phyloP scores from a whole-genome alignment of 2,797 vertebrate genomes.

The Apogon hyalosoma region DNA sequence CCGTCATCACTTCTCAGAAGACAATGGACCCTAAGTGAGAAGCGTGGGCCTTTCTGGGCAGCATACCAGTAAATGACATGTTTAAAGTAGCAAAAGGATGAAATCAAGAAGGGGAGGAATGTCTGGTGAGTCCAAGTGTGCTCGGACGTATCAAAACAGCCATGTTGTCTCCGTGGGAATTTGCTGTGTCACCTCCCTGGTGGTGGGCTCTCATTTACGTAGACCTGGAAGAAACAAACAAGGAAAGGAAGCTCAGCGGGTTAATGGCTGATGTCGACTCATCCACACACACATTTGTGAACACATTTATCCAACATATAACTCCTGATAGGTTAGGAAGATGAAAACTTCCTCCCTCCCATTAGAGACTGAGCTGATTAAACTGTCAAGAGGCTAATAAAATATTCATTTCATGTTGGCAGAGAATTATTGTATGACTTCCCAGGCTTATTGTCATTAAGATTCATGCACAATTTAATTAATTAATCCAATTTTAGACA shows the following conservation, averaged over 20 bases:
- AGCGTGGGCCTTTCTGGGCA: slow-evolving; percentile 60
- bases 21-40: slow-evolving; percentile 63
- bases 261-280: slow-evolving; percentile 35
- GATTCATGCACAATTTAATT: slow-evolving; percentile 57
- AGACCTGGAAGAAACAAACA: slow-evolving; percentile 80
- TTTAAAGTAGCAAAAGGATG: slow-evolving; percentile 56
- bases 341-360: slow-evolving; percentile 50
- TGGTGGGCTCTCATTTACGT: slow-evolving; percentile 80
- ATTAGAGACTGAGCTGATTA: slow-evolving; percentile 78
- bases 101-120: slow-evolving; percentile 60
- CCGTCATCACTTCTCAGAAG: slow-evolving; percentile 41
- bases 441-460: slow-evolving; percentile 68
- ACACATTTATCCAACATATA: slow-evolving; percentile 60
- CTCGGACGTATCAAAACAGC: slow-evolving; percentile 63
- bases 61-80: slow-evolving; percentile 68
- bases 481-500: slow-evolving; percentile 61
- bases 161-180: slow-evolving; percentile 65
- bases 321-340: slow-evolving; percentile 49
- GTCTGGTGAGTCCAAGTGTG: slow-evolving; percentile 40
- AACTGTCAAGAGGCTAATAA: slow-evolving; percentile 79
- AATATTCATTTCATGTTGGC: slow-evolving; percentile 73
- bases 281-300: slow-evolving; percentile 15
- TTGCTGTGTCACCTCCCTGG: slow-evolving; percentile 58
- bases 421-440: slow-evolving; percentile 70
- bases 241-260: slow-evolving; percentile 30